Base-by-base conservation (phyloP, 2,113 vertebrate genomes). In the Engraulis encrasicolus region DNA sequence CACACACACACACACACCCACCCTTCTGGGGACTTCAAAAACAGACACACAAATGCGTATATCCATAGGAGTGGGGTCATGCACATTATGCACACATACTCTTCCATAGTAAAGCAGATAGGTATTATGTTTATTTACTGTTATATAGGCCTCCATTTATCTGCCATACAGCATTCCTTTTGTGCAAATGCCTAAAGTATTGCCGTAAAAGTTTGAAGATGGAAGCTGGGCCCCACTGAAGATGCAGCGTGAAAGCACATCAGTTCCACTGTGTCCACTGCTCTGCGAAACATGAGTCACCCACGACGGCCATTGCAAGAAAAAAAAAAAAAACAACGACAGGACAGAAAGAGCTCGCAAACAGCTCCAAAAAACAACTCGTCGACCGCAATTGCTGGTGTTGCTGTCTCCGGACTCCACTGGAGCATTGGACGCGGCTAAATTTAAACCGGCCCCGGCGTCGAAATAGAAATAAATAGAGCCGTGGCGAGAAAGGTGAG, bases 391-490 rank as follows among this genome's bases (percentile, higher is more conserved):
- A 89, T 89, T 90, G 81, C 89, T 84, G 85, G 82, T 84, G 49
- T n/a, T 50, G 40, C 54, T 85, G 66, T 84, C 81, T 77, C 40
- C 61, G 79, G 37, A n/a, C 78, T 83, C 58, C 58, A 82, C 38
- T 74, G 20, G 52, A 83, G 74, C 81, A 80, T 52, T 37, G 79
- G 74, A 82, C 74, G 45, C 61, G 71, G 82, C 86, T 91, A 91
- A 84, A 89, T 91, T 87, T 90, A 90, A 74, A n/a, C n/a, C 83
- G 17, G 40, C 80, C 38, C 27, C 18, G 31, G 34, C 61, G 34
- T 86, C 88, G 83, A 88, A 90, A 90, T 91, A 88, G 85, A 87
- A 50, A 40, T 79, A 86, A 87, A 88, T 78, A 84, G 78, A 84
- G 81, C 14, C 82, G 49, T 12, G 66, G 66, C 66, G 78, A 45